phyloP scores from a whole-genome alignment of 1,140 invertebrate species.

The Acyrthosiphon pisum region DNA sequence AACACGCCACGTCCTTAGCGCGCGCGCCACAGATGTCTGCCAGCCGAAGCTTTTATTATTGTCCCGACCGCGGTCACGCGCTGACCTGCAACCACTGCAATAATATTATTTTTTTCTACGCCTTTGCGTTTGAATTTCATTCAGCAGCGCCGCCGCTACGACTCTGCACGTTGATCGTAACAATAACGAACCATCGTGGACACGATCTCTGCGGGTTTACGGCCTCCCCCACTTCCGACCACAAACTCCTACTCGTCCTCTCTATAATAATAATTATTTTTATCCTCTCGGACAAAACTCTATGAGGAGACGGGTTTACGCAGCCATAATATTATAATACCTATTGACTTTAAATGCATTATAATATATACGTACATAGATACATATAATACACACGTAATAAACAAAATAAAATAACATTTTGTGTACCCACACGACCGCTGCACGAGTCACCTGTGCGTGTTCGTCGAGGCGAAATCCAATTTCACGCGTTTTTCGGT shows the following conservation, averaged over 20 bases:
- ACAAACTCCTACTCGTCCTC: background rate
- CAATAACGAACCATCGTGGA: background rate
- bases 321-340: background rate
- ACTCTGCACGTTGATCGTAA: background rate
- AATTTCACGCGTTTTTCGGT: conserved; percentile 31
- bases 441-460: background rate
- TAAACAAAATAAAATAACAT: background rate
- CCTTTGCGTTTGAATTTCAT: background rate
- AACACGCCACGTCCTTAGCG: background rate
- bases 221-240: background rate
- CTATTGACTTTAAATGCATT: background rate
- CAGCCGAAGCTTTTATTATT: background rate
- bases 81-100: background rate
- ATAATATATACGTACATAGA: background rate
- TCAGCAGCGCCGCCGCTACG: background rate
- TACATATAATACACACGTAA: background rate
- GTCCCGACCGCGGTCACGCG: conserved; percentile 2
- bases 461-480: background rate
- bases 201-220: background rate
- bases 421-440: background rate
- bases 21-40: background rate
- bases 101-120: background rate
- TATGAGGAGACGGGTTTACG: background rate
- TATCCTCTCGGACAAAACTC: background rate
- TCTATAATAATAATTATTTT: background rate